Evolutionary conservation across 2,113 vertebrate species (phyloP).

Genomic region (Laticauda colubrina): DNA sequence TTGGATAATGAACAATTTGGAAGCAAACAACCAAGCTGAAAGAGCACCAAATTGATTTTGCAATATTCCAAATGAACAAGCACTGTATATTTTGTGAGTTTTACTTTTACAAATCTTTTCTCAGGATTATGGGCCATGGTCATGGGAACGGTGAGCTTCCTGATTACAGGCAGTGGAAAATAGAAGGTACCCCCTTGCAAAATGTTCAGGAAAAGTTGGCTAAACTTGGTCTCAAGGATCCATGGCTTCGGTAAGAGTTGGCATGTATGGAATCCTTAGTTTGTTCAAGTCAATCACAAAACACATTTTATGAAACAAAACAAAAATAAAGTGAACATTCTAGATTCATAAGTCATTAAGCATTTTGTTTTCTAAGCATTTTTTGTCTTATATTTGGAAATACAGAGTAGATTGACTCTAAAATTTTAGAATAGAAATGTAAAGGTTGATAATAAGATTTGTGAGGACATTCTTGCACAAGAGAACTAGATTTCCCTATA

Average conservation of each 20-base stretch:
- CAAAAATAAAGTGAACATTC: not conserved
- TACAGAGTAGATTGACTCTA: not conserved
- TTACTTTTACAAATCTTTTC: constrained; percentile 13
- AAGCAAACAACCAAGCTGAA: not conserved
- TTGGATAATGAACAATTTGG: not conserved
- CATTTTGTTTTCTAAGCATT: not conserved
- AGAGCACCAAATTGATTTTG: not conserved
- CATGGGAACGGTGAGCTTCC: constrained; percentile 81
- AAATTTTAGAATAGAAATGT: not conserved
- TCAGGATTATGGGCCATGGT: constrained; percentile 71
- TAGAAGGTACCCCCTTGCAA: constrained; percentile 87
- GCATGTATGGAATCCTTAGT: not conserved
- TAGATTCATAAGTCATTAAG: not conserved
- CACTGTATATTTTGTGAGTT: not conserved
- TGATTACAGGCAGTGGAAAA: constrained; percentile 86
- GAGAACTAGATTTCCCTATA: not conserved
- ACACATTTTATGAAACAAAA: not conserved
- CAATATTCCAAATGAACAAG: not conserved
- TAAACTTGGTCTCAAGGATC: constrained; percentile 82
- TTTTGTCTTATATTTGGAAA: not conserved
- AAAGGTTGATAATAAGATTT: not conserved
- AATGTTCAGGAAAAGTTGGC: constrained; percentile 79
- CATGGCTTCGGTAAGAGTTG: constrained; percentile 84
- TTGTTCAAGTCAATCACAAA: not conserved
- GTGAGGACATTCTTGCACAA: not conserved